phyloP scores from a whole-genome alignment of 2,797 vertebrate species.

The Gephyroberyx darwinii region DNA sequence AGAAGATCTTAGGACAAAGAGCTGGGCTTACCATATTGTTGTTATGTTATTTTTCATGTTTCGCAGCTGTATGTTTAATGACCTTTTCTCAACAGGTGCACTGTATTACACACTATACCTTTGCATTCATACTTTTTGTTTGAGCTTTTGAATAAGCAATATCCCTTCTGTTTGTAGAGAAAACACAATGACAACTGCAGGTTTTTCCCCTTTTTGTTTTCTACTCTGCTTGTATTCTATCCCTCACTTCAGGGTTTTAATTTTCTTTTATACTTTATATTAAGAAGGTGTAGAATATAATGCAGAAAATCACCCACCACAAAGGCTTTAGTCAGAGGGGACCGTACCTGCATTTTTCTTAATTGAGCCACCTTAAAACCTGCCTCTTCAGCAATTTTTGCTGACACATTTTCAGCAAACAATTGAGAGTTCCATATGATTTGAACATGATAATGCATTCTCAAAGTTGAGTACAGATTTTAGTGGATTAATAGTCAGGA shows the following conservation, averaged over 20 bases:
- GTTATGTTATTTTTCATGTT: constrained; percentile 28
- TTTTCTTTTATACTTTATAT: constrained; percentile 55
- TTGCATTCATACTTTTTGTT: constrained; percentile 57
- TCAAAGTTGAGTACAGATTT: constrained; percentile 32
- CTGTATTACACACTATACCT: constrained; percentile 68
- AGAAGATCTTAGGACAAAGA: constrained; percentile 32
- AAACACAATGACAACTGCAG: constrained; percentile 50
- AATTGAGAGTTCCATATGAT: constrained; percentile 32
- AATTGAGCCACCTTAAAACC: constrained; percentile 51
- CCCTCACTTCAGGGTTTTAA: constrained; percentile 65
- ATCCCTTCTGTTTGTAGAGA: constrained; percentile 62
- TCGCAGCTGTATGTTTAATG: constrained; percentile 36
- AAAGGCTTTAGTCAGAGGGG: constrained; percentile 56
- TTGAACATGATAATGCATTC: constrained; percentile 17
- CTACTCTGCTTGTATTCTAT: constrained; percentile 55
- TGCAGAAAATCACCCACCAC: too few relatives aligned
- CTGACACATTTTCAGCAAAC: constrained; percentile 31
- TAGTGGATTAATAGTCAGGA: constrained; percentile 40
- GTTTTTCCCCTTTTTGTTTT: constrained; percentile 44
- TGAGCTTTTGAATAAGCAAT: constrained; percentile 77
- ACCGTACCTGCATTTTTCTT: constrained; percentile 46
- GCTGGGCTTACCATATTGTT: constrained; percentile 50
- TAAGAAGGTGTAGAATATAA: too few relatives aligned
- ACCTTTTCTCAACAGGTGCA: constrained; percentile 51
- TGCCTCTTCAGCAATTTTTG: constrained; percentile 50